Percentiles rank a stretch among this genome's conserved stretches.
phyloP scores from a whole-genome alignment of 1,140 invertebrate species.

The Sweltsa coloradensis region DNA sequence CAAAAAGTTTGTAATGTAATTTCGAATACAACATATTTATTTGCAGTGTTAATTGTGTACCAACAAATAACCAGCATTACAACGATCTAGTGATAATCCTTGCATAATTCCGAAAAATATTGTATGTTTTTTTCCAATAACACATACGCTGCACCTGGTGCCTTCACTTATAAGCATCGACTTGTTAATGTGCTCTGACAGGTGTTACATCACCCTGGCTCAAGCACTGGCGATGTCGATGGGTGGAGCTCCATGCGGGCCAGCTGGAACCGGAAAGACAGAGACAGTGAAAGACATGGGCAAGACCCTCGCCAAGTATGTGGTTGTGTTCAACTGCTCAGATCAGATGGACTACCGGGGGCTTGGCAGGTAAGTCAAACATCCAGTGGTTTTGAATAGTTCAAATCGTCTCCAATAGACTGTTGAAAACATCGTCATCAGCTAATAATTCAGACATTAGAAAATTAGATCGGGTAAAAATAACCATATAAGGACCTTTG shows the following conservation, averaged over 20 bases:
- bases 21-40: too few species aligned
- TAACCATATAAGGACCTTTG: too few species aligned
- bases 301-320: constrained; percentile 92
- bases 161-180: neutral
- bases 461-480: neutral
- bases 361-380: constrained; percentile 78
- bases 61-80: too few species aligned
- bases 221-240: constrained; percentile 93
- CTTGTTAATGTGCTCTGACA: constrained; percentile 28
- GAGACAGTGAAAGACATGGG: constrained; percentile 98
- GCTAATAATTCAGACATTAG: too few species aligned
- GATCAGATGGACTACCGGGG: constrained; percentile 98
- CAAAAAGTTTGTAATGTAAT: too few species aligned
- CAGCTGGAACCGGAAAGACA: constrained; percentile 92
- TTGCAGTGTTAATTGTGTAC: too few species aligned
- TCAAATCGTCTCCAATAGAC: neutral
- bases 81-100: too few species aligned
- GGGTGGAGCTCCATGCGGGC: constrained; percentile 91
- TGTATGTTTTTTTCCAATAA: too few species aligned
- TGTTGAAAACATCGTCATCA: too few species aligned
- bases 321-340: constrained; percentile 96
- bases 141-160: too few species aligned
- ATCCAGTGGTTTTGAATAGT: constrained; percentile 24
- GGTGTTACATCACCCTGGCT: constrained; percentile 92
- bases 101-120: too few species aligned